These are phyloP conservation scores for Andricus quercusramuli DNA, from an alignment of 2,888 invertebrate species.

Conservation along the genomic window DNA sequence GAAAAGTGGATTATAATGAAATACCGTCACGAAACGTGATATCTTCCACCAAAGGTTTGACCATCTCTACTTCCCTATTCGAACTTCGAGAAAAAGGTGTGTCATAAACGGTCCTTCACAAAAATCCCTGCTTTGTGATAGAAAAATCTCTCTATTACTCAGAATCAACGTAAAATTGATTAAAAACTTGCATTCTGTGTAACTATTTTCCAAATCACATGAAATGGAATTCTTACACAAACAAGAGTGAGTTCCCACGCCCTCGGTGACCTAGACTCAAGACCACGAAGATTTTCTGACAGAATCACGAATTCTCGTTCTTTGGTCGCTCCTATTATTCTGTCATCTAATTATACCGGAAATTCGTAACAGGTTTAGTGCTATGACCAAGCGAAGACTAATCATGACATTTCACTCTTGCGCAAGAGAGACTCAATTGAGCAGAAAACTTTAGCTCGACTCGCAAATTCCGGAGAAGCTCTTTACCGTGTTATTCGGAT, in stretches of 20 bases:
- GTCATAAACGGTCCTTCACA: too few relatives aligned
- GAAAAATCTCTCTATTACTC: not conserved
- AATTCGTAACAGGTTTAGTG: slow-evolving; percentile 19
- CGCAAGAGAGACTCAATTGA: slow-evolving; percentile 36
- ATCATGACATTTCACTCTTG: slow-evolving; percentile 37
- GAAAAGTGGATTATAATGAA: too few relatives aligned
- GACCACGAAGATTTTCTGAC: not conserved
- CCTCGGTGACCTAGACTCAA: not conserved
- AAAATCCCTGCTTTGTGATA: too few relatives aligned
- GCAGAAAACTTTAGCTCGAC: slow-evolving; percentile 23
- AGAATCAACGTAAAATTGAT: not conserved
- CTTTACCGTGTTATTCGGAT: slow-evolving; percentile 38
- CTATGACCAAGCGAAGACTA: slow-evolving; percentile 14
- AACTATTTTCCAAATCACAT: not conserved
- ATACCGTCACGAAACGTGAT: too few relatives aligned
- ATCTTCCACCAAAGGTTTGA: not conserved
- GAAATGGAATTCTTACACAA: not conserved
- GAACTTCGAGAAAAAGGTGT: not conserved
- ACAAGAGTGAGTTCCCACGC: not conserved
- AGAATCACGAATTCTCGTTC: not conserved
- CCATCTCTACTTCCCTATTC: not conserved
- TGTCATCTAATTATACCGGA: slow-evolving; percentile 41
- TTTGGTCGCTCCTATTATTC: slow-evolving; percentile 22
- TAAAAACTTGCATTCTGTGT: not conserved
- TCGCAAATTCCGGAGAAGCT: slow-evolving; percentile 32